Evolutionary conservation across 2,888 invertebrate species (phyloP), one percentile per base, ranked within the genome.

Genomic region (Matsumyia berberina): DNA sequence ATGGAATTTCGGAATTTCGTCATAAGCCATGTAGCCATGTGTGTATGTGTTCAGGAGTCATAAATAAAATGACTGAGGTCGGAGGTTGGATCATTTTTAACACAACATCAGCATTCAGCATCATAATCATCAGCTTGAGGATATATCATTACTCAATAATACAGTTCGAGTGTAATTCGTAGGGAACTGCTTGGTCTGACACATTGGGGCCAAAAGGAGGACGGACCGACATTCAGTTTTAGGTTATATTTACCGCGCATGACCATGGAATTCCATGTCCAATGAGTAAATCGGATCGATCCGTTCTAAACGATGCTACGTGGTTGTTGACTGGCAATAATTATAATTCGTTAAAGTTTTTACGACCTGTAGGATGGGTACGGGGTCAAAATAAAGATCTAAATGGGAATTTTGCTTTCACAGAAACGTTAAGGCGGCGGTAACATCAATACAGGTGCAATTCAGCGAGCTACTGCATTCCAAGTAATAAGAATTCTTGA

Each of bases 81-180:
- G 64, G 46, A 46, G 74, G 74, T 64, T 64, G 64, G 64, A 64
- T 64, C 74, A 74, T 74, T 74, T 74, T 74, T 64, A 74, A 74
- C 74, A 74, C 74, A 74, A 74, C 74, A 66, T 53, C 64, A 46
- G 74, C 64, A 66, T 66, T 53, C 64, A 46, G 74, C 64, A 66
- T 66, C 44, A 74, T 74, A 55, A 64, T 46, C 64, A 74, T 64
- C 64, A 57, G 64, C 74, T 74, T 46, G 64, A 66, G 74, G 64
- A 64, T 66, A 29, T 57, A 46, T 74, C 74, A 74, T 74, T 74
- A 66, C 55, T 74, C 74, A 74, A 64, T 64, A 64, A 73, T 62
- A 19, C 42, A 55, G 73, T 53, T 73, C 35, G 73, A 73, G 24
- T 62, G 72, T 15, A 39, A 44, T 35, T 73, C 62, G 39, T 53